Evolutionary conservation across 37 sponge, comb jelly and placozoan genomes (phyloP).

Genomic region (Halichondria panicea): DNA sequence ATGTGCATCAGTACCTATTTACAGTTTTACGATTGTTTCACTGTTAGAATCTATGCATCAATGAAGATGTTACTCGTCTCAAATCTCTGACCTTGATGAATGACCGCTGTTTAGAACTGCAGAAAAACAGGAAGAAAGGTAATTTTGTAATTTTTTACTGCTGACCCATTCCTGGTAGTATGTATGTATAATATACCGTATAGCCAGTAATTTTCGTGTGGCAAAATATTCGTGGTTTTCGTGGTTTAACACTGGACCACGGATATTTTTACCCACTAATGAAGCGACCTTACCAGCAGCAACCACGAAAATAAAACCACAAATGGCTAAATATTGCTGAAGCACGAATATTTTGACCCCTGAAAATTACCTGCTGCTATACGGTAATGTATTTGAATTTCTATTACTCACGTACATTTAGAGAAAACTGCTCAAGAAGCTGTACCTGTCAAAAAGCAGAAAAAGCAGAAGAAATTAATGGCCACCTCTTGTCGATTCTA

Average conservation of each 20-base stretch:
- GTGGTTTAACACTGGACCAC: no score
- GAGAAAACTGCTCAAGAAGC: no score
- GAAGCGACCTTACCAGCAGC: no score
- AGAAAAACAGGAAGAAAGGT: slow-evolving; percentile 76
- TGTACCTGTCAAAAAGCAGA: slow-evolving; percentile 37
- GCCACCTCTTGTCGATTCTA: slow-evolving; percentile 65
- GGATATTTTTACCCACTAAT: no score
- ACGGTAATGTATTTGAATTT: no score
- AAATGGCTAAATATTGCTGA: no score
- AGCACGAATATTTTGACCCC: no score
- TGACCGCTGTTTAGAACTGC: slow-evolving; percentile 93
- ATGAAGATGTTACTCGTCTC: slow-evolving; percentile 78
- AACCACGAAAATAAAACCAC: no score
- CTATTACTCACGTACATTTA: no score
- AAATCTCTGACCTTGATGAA: slow-evolving; percentile 82
- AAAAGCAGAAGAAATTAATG: slow-evolving; percentile 11
- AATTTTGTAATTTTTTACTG: neutral
- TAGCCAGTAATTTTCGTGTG: no score
- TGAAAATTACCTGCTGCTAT: no score
- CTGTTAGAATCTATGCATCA: slow-evolving; percentile 86
- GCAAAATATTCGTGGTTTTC: no score
- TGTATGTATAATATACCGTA: neutral
- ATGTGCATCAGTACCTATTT: neutral
- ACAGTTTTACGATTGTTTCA: neutral
- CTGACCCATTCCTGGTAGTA: neutral